phyloP scores from a whole-genome alignment of 2,113 vertebrate species.

The Erpornis zantholeuca region DNA sequence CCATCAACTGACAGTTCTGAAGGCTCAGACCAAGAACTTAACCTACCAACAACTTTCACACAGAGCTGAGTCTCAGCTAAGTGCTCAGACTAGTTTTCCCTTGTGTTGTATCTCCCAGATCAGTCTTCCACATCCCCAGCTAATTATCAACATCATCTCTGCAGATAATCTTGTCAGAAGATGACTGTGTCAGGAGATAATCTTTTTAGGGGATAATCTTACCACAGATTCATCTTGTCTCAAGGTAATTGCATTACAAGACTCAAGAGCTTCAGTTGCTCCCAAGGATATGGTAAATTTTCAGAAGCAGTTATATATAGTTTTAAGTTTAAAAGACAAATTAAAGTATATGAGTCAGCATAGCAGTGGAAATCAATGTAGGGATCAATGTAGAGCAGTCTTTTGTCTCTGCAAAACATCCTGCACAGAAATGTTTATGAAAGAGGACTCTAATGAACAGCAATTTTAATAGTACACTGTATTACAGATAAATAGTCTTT shows the following conservation, averaged over 20 bases:
- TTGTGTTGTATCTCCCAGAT: background rate
- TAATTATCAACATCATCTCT: constrained; percentile 38
- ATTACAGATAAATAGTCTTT: background rate
- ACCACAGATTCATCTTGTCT: constrained; percentile 2
- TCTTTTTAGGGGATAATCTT: constrained; percentile 55
- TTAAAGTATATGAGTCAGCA: background rate
- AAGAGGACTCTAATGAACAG: background rate
- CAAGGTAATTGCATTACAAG: constrained; percentile 32
- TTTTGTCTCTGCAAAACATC: background rate
- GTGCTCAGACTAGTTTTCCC: background rate
- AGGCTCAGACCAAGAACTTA: background rate
- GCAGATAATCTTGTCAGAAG: constrained; percentile 35
- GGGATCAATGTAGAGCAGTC: background rate
- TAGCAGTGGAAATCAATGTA: background rate
- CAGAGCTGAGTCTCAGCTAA: background rate
- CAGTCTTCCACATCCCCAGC: background rate
- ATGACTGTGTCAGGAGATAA: constrained; percentile 29
- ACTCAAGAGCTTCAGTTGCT: background rate
- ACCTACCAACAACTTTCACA: background rate
- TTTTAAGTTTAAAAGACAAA: background rate
- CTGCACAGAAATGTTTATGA: background rate
- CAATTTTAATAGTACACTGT: background rate
- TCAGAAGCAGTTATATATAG: background rate
- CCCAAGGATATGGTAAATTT: background rate
- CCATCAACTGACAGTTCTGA: background rate